A percentile compares a stretch with the other conserved stretches of the same genome.
These are phyloP conservation scores for Vulpes vulpes DNA, from an alignment of 2,113 vertebrate genomes.

Conservation along the genomic window DNA sequence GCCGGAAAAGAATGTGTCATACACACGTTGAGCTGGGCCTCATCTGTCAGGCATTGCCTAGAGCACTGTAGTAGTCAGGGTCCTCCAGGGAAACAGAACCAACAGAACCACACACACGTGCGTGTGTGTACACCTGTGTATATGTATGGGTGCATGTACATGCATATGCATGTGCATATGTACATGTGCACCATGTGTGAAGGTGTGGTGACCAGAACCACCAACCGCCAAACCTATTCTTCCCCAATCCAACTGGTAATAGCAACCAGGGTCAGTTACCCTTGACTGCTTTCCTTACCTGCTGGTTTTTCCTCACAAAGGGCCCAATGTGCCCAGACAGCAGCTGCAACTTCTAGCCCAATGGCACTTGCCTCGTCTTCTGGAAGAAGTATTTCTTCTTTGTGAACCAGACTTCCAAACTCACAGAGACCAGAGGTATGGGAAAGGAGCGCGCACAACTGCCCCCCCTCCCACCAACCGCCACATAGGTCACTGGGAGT, in stretches of 20 bases:
- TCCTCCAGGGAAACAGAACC: background rate
- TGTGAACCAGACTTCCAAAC: background rate
- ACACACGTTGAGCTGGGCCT: background rate
- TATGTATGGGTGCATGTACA: background rate
- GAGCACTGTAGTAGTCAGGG: background rate
- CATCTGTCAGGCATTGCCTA: background rate
- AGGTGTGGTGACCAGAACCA: background rate
- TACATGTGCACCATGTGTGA: background rate
- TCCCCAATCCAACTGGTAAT: background rate
- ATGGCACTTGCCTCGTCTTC: fast-evolving
- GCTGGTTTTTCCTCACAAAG: background rate
- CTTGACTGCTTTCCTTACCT: background rate
- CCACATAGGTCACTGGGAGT: background rate
- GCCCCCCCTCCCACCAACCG: too few relatives aligned
- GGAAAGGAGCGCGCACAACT: background rate
- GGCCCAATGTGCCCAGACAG: background rate
- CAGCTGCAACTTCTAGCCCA: background rate
- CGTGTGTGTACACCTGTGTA: background rate
- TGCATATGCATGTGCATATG: background rate
- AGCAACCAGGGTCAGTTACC: background rate
- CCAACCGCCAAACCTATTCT: background rate
- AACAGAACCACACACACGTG: background rate
- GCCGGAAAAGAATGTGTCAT: background rate
- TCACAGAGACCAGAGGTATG: background rate
- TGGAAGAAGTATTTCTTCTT: background rate